phyloP scores from a whole-genome alignment of 1,140 invertebrate species.

The Periplaneta americana region DNA sequence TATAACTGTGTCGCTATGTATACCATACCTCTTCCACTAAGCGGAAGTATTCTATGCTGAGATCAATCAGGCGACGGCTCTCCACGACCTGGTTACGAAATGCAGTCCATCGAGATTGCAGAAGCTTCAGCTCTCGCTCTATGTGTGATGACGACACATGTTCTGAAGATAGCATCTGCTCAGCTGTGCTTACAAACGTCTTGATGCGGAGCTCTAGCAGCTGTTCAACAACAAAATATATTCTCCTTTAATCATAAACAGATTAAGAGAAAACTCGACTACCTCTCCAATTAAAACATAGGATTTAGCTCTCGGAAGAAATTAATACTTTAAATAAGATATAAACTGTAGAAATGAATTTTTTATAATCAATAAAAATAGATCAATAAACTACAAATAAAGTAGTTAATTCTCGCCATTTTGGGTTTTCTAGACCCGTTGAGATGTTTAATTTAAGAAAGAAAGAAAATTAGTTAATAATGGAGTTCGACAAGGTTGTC shows the following conservation, averaged over 20 bases:
- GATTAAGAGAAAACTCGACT: neutral
- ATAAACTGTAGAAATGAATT: no score
- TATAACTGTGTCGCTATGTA: no score
- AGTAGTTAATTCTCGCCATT: no score
- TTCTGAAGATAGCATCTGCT: constrained; percentile 53
- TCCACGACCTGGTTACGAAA: constrained; percentile 63
- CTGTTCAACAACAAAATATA: constrained; percentile 37
- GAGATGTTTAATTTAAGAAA: no score
- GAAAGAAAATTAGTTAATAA: no score
- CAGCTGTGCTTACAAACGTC: constrained; percentile 62
- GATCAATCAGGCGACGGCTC: constrained; percentile 50
- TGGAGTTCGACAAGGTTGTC: no score
- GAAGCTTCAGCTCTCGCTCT: constrained; percentile 53
- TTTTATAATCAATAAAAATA: no score
- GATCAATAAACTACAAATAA: no score
- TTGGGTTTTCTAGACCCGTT: no score
- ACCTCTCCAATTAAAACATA: neutral
- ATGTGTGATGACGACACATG: constrained; percentile 54
- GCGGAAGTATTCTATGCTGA: constrained; percentile 49
- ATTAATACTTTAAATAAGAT: neutral
- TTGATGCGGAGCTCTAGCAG: constrained; percentile 66
- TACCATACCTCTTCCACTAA: constrained; percentile 48
- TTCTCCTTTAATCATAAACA: constrained; percentile 4
- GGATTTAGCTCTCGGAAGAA: neutral
- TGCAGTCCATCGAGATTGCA: constrained; percentile 66